A percentile compares a stretch with the other conserved stretches of the same genome.
phyloP scores from a whole-genome alignment of 2,888 invertebrate genomes.

The Andrena flavipes region DNA sequence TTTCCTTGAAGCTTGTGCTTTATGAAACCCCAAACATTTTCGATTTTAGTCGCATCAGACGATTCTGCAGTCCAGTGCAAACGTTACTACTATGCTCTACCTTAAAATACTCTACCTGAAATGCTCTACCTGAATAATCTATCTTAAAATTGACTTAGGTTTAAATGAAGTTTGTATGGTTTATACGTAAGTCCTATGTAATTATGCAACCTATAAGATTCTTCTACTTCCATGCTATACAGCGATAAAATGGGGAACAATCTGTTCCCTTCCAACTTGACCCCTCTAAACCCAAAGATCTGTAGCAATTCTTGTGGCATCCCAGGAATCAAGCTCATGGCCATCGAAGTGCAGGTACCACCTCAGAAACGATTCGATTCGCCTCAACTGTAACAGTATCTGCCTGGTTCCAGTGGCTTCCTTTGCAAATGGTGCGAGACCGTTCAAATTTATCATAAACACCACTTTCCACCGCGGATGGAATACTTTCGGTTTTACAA shows the following conservation, averaged over 20 bases:
- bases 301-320: neutral
- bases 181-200: too few relatives aligned
- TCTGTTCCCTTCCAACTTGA: neutral
- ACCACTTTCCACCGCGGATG: constrained; percentile 62
- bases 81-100: too few relatives aligned
- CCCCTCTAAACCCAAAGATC: neutral
- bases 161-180: too few relatives aligned
- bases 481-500: constrained; percentile 51
- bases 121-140: too few relatives aligned
- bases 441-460: constrained; percentile 52
- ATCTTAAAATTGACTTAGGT: too few relatives aligned
- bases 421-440: constrained; percentile 59
- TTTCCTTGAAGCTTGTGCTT: too few relatives aligned
- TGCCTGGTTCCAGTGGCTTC: constrained; percentile 47
- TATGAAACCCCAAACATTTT: too few relatives aligned
- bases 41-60: too few relatives aligned
- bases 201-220: neutral
- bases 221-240: neutral
- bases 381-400: constrained; percentile 5
- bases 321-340: constrained; percentile 51
- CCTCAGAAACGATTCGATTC: neutral
- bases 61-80: too few relatives aligned
- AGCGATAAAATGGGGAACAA: neutral
- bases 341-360: constrained; percentile 4
- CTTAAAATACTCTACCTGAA: too few relatives aligned